Conservation (phyloP, 2,888 invertebrate species). For the Parnassius apollo region DNA sequence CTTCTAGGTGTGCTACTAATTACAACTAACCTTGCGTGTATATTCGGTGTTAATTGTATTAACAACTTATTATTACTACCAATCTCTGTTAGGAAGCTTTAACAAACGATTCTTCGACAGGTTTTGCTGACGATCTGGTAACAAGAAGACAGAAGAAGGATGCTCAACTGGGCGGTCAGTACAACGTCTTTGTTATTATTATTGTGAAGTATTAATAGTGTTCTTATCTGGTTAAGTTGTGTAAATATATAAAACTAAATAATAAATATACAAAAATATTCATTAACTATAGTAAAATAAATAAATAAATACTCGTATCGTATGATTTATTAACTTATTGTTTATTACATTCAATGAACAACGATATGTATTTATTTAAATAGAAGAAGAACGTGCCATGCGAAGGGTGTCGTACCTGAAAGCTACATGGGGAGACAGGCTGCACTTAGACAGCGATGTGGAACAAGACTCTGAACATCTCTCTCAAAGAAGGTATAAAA, state of each 20-base stretch:
- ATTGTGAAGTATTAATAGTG: not conserved
- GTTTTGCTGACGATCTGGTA: conserved; percentile 78
- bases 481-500: conserved; percentile 83
- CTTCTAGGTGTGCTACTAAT: conserved; percentile 75
- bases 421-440: conserved; percentile 92
- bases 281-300: no score
- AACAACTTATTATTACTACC: conserved; percentile 34
- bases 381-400: conserved; percentile 92
- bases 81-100: conserved; percentile 26
- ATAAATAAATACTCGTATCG: no score
- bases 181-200: not conserved
- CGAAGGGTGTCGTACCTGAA: conserved; percentile 96
- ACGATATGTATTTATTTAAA: conserved; percentile 44
- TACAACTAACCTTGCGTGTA: conserved; percentile 48
- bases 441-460: conserved; percentile 86
- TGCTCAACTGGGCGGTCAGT: conserved; percentile 76
- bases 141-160: conserved; percentile 78
- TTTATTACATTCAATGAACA: no score
- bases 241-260: no score
- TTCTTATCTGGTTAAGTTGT: not conserved
- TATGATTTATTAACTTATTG: no score
- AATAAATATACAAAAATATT: no score
- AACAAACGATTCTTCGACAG: conserved; percentile 44
- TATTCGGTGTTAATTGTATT: conserved; percentile 54
- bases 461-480: conserved; percentile 82